Conservation (phyloP, 2,113 vertebrate genomes). For the Caranx melampygus region DNA sequence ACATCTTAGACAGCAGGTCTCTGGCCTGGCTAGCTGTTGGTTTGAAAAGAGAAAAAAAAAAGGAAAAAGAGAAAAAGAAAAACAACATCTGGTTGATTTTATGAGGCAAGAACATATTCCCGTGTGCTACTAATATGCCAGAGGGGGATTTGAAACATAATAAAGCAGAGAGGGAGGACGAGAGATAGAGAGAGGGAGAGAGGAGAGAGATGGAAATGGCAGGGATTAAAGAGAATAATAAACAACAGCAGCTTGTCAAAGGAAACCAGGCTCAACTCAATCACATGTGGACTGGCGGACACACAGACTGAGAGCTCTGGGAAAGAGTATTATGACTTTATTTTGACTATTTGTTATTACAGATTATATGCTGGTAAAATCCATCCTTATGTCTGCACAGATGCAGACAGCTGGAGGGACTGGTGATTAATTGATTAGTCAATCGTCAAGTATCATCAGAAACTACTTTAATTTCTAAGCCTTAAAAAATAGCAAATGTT, state of each 20-base stretch:
- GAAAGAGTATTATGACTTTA: background rate
- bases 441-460: background rate
- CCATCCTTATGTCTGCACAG: background rate
- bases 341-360: background rate
- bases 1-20: conserved; percentile 98
- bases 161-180: background rate
- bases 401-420: background rate
- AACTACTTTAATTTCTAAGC: too few relatives aligned
- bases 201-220: background rate
- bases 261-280: conserved; percentile 1
- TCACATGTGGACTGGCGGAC: background rate
- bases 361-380: background rate
- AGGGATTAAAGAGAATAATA: conserved; percentile 38
- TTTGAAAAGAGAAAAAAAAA: background rate
- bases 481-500: too few relatives aligned
- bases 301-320: background rate
- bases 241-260: conserved; percentile 26
- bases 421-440: background rate
- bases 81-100: conserved; percentile 15
- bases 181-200: background rate
- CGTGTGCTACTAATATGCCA: background rate
- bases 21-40: conserved; percentile 97
- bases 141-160: background rate
- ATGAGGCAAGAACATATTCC: background rate
- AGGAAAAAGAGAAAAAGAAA: background rate